Evolutionary conservation across 2,888 invertebrate genomes (phyloP).

Genomic region (Camponotus fellah): DNA sequence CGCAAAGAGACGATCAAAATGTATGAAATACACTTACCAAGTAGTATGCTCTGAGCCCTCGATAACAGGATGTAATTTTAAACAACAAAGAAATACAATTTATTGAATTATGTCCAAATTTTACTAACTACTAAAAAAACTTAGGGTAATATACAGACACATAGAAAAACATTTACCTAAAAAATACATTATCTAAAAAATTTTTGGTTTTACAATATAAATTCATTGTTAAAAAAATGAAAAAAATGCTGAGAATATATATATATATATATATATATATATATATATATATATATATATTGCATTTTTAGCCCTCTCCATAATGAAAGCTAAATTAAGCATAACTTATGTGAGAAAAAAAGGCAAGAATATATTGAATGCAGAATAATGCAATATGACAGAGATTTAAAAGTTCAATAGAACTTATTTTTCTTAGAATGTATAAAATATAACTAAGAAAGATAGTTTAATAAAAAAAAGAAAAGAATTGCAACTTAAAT

Average conservation of each 20-base stretch:
- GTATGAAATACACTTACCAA: constrained; percentile 83
- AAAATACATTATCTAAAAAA: not conserved
- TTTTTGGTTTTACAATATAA: not conserved
- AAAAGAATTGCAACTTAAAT: not conserved
- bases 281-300: no score
- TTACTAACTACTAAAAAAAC: constrained; percentile 60
- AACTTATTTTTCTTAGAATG: not conserved
- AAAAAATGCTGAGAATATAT: not conserved
- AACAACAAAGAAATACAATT: constrained; percentile 84
- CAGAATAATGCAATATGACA: not conserved
- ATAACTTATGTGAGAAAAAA: not conserved
- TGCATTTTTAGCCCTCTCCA: not conserved
- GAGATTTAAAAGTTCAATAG: not conserved
- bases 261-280: constrained; percentile 8
- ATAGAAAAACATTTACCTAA: constrained; percentile 12
- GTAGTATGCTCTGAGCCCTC: constrained; percentile 84
- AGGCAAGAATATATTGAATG: not conserved
- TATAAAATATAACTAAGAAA: not conserved
- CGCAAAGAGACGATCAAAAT: constrained; percentile 67
- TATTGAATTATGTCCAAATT: constrained; percentile 77
- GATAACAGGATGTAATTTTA: constrained; percentile 84
- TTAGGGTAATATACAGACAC: constrained; percentile 58
- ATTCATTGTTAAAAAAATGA: constrained; percentile 4
- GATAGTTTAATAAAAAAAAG: not conserved
- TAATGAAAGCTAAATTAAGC: not conserved